Evolutionary conservation across 2,797 vertebrate species (phyloP).

Genomic region (Manis crassicaudata): DNA sequence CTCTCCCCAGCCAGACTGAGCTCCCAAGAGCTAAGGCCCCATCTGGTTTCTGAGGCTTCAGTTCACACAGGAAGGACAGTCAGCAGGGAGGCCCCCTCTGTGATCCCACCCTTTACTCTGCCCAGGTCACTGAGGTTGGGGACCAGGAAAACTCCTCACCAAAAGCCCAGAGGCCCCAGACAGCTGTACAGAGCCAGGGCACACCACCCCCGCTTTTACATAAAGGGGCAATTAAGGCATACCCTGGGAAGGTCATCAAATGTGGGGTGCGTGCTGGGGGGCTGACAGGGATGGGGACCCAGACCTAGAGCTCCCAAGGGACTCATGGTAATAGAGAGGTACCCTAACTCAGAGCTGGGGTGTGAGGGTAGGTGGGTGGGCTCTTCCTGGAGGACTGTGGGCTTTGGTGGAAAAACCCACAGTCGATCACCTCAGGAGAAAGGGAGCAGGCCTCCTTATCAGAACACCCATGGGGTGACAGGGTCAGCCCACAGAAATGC

Average conservation of each 20-base stretch:
- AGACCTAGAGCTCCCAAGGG: not conserved
- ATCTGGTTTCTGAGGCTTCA: not conserved
- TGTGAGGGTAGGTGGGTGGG: not conserved
- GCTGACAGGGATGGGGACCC: not conserved
- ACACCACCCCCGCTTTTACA: not conserved
- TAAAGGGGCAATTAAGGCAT: not conserved
- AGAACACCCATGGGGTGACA: not conserved
- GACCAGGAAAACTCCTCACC: not conserved
- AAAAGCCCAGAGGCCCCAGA: not conserved
- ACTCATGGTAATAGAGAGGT: not conserved
- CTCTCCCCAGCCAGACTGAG: not conserved
- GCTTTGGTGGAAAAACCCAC: slow-evolving; percentile 52
- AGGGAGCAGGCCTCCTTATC: slow-evolving; percentile 53
- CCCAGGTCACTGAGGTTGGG: not conserved
- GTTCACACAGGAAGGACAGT: not conserved
- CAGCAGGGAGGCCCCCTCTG: not conserved
- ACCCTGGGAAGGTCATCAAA: not conserved
- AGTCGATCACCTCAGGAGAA: not conserved
- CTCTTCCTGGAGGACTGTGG: not conserved
- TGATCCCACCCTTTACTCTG: not conserved
- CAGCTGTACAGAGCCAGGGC: not conserved
- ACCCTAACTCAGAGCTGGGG: not conserved
- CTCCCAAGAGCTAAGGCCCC: not conserved
- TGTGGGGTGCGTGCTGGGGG: fast-evolving
- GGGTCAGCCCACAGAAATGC: slow-evolving; percentile 42